Base-by-base conservation (phyloP, 2,113 vertebrate species). In the Apistogramma diplotaenia region DNA sequence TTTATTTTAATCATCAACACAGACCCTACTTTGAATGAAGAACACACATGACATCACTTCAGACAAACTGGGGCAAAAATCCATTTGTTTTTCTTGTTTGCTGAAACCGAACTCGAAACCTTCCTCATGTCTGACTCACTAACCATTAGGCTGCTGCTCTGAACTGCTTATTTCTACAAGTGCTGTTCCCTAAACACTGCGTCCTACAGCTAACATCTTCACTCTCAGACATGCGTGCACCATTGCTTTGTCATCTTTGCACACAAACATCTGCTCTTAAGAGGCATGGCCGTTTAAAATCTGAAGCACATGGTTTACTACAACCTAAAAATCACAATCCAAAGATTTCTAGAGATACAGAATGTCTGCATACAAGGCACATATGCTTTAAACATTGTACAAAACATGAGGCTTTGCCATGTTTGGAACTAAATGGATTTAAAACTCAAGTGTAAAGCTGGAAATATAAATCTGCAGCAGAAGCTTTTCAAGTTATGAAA, bases 81-180 rank as follows among this genome's bases (percentile, higher is more conserved):
- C 15, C 56, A 74, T 40, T 23, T 76, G 21, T 3, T 33, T 19
- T 53, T 29, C 40, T 35, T 73, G 60, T 59, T 70, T 59, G 59
- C 54, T 71, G 31, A 56, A 25, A 74, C 9, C n/a, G 40, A 49
- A 70, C 16, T 8, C 5, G 10, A 37, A 79, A 19, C 2, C 4
- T 8, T 79, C 25, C 8, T 8, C 33, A 29, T 72, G 53, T 56
- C 18, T 3, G 33, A 46, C 51, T 74, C 16, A 23, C 70, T 40
- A 10, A 49, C 58, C 7, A 18, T 23, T 8, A 4, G 70, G 40
- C 59, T 18, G 10, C n/a, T 57, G n/a, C 10, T 72, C 51, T 65
- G 53, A 88, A 85, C 43, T 27, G 73, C 81, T 85, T 80, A 73
- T 79, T 43, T 62, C 56, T 58, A 18, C 25, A 72, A 74, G 61